Evolutionary conservation across 2,797 vertebrate genomes (phyloP).

Genomic region (Graptemys geographica): DNA sequence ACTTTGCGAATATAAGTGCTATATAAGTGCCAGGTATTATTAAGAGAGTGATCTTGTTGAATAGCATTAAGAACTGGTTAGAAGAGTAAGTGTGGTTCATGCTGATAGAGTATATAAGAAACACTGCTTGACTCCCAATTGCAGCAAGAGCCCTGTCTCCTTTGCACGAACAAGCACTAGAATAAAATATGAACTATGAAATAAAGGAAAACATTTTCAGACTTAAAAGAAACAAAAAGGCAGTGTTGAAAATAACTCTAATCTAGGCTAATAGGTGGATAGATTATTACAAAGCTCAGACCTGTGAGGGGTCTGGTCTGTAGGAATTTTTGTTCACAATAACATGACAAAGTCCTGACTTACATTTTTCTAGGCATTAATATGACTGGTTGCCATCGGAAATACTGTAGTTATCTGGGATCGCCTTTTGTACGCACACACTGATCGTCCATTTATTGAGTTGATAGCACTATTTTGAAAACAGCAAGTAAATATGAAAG

Average conservation of each 20-base stretch:
- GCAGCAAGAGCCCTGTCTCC: constrained; percentile 57
- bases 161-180: constrained; percentile 62
- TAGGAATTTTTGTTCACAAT: constrained; percentile 48
- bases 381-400: constrained; percentile 78
- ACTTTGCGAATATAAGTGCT: background rate
- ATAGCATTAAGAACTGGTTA: constrained; percentile 64
- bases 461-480: constrained; percentile 44
- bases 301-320: constrained; percentile 26
- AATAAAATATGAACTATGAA: constrained; percentile 59
- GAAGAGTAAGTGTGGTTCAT: constrained; percentile 68
- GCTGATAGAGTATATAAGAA: constrained; percentile 45
- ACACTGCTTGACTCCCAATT: constrained; percentile 44
- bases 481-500: background rate
- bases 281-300: constrained; percentile 44
- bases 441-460: background rate
- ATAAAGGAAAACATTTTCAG: constrained; percentile 54
- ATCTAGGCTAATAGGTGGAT: background rate
- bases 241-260: constrained; percentile 30
- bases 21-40: constrained; percentile 57
- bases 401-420: constrained; percentile 76
- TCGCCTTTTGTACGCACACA: constrained; percentile 56
- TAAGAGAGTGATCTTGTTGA: constrained; percentile 66
- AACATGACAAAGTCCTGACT: constrained; percentile 73
- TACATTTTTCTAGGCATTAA: constrained; percentile 77
- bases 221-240: background rate